A percentile compares a stretch with the other conserved stretches of the same genome.
Conservation (phyloP, 2,113 vertebrate genomes). For the Rallus limicola region DNA sequence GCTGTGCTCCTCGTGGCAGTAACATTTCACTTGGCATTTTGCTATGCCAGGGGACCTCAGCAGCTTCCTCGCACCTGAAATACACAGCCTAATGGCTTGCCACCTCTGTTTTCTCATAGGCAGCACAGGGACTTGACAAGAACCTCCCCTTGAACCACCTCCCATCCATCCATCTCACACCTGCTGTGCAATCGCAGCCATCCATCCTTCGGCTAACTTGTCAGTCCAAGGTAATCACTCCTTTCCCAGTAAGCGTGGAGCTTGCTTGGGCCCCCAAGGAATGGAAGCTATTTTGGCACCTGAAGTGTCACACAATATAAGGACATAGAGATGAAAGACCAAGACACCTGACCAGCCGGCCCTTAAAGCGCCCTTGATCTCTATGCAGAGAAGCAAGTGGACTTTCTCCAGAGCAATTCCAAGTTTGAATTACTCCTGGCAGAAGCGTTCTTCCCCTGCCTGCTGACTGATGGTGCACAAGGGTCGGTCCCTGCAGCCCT, state of each 20-base stretch:
- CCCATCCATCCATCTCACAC: background rate
- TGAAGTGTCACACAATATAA: slow-evolving; percentile 1
- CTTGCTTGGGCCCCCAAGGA: background rate
- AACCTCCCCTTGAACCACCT: slow-evolving; percentile 18
- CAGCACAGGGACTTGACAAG: background rate
- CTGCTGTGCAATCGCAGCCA: background rate
- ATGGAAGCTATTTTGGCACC: slow-evolving; percentile 13
- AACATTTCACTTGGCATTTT: slow-evolving; percentile 28
- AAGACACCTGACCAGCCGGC: background rate
- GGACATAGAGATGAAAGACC: slow-evolving; percentile 4
- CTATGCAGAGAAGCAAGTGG: background rate
- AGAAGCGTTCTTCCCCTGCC: background rate
- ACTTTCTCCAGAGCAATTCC: slow-evolving; percentile 41
- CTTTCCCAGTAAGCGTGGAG: background rate
- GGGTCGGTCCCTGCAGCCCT: slow-evolving; percentile 34
- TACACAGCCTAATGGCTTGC: background rate
- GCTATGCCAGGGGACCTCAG: background rate
- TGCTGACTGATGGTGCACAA: slow-evolving; percentile 20
- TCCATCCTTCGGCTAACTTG: background rate
- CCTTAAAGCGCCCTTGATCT: background rate
- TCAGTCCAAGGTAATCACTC: slow-evolving; percentile 21
- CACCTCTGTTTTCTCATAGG: background rate
- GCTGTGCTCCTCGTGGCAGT: background rate
- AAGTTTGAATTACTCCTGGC: slow-evolving; percentile 13
- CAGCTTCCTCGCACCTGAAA: slow-evolving; percentile 14